A percentile compares a stretch with the other conserved stretches of the same genome.
Conservation (phyloP, 1,140 invertebrate genomes). For the Caerostris extrusa region DNA sequence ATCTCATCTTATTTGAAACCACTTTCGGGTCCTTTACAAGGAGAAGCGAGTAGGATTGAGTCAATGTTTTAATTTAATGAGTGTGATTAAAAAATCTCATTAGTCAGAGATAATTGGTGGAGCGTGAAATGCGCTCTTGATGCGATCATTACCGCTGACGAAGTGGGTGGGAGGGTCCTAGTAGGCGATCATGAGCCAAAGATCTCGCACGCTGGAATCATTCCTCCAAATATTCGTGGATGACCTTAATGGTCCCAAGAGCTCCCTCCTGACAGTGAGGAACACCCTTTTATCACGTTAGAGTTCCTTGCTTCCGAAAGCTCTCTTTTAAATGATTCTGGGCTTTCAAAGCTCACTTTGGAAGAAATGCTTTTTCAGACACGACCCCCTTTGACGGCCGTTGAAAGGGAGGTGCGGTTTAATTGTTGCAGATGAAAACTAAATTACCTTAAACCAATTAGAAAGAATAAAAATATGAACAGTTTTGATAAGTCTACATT, state of each 20-base stretch:
- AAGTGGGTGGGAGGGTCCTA: conserved; percentile 63
- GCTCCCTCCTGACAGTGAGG: conserved; percentile 14
- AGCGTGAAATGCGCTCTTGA: conserved; percentile 65
- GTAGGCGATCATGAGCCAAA: conserved; percentile 52
- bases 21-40: too few relatives aligned
- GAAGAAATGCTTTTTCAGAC: background rate
- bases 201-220: conserved; percentile 40
- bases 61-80: conserved; percentile 66
- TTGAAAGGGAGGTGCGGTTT: too few relatives aligned
- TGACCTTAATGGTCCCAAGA: conserved; percentile 49
- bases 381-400: too few relatives aligned
- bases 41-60: background rate
- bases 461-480: too few relatives aligned
- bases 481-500: too few relatives aligned
- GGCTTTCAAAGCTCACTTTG: background rate
- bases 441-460: too few relatives aligned
- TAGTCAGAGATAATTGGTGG: conserved; percentile 64
- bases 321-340: conserved; percentile 20
- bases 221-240: conserved; percentile 33
- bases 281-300: conserved; percentile 56
- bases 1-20: too few relatives aligned
- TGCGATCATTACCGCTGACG: conserved; percentile 40
- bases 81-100: conserved; percentile 70
- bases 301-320: conserved; percentile 63
- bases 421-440: too few relatives aligned